phyloP scores from a whole-genome alignment of 2,888 invertebrate species.

The Chloromyia formosa region DNA sequence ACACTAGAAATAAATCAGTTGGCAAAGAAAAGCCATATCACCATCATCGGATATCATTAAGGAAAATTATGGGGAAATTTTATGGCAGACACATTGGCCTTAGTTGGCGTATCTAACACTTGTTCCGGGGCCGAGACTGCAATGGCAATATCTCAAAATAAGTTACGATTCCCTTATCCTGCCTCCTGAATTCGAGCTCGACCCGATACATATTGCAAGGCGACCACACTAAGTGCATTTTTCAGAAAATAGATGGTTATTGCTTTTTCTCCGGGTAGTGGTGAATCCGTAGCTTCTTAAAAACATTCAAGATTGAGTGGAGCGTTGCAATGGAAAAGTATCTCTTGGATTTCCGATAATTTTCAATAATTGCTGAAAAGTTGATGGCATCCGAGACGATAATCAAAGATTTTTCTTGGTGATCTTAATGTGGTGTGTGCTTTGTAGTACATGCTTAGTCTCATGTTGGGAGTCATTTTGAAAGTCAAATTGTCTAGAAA shows the following conservation, averaged over 20 bases:
- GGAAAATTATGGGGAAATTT: slow-evolving; percentile 39
- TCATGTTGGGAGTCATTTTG: too few species aligned
- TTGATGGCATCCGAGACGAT: neutral
- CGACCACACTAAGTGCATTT: slow-evolving; percentile 25
- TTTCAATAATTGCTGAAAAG: slow-evolving; percentile 12
- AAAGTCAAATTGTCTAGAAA: neutral
- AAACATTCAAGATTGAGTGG: neutral
- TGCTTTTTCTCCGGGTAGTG: neutral
- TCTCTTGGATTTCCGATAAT: slow-evolving; percentile 1
- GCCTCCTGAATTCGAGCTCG: neutral
- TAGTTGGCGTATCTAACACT: slow-evolving; percentile 19
- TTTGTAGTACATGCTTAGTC: neutral
- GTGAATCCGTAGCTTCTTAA: neutral
- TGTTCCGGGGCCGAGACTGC: slow-evolving; percentile 25
- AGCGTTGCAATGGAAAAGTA: slow-evolving; percentile 8
- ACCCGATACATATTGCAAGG: neutral
- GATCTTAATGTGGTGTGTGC: neutral
- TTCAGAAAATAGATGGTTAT: slow-evolving; percentile 38
- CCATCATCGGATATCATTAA: slow-evolving; percentile 43
- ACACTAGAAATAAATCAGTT: slow-evolving; percentile 29
- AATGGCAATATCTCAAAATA: slow-evolving; percentile 37
- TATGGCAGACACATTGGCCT: slow-evolving; percentile 36
- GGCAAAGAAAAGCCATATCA: slow-evolving; percentile 29
- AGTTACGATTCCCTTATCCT: slow-evolving; percentile 36
- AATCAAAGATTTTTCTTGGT: neutral